Percentiles rank a stretch among this genome's conserved stretches.
Evolutionary conservation across 2,113 vertebrate genomes (phyloP).

Genomic region (Mirza zaza): DNA sequence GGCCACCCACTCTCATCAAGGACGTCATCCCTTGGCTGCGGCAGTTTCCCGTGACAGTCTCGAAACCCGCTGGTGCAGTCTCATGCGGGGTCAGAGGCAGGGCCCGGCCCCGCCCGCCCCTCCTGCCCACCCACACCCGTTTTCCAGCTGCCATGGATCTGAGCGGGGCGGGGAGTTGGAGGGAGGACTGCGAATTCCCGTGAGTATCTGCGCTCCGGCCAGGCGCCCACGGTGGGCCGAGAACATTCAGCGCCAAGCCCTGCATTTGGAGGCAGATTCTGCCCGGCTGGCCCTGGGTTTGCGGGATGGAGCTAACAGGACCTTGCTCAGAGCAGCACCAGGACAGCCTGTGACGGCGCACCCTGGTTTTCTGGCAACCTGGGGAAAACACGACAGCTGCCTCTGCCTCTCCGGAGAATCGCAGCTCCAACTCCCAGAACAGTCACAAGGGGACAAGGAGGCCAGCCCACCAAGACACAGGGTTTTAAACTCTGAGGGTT

Average conservation of each 20-base stretch:
- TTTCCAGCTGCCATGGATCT: background rate
- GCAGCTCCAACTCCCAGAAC: background rate
- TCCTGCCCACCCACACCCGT: background rate
- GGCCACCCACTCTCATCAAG: accelerated
- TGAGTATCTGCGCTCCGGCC: background rate
- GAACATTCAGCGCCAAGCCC: accelerated
- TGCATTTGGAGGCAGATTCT: background rate
- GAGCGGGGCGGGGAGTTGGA: background rate
- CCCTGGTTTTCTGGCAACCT: background rate
- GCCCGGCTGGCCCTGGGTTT: background rate
- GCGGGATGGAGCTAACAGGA: background rate
- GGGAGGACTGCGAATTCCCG: too few relatives aligned
- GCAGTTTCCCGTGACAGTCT: background rate
- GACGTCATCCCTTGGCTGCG: too few relatives aligned
- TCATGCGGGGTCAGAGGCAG: background rate
- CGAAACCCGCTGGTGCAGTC: too few relatives aligned
- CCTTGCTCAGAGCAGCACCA: background rate
- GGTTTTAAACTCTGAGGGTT: background rate
- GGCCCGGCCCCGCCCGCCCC: too few relatives aligned
- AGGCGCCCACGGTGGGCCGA: accelerated
- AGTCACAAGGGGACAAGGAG: background rate
- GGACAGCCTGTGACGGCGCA: accelerated
- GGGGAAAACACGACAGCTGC: background rate
- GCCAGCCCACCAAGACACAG: background rate
- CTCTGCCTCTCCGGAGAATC: accelerated